These are phyloP conservation scores for Galerucella nymphaeae DNA, from an alignment of 2,888 invertebrate species.

Conservation along the genomic window DNA sequence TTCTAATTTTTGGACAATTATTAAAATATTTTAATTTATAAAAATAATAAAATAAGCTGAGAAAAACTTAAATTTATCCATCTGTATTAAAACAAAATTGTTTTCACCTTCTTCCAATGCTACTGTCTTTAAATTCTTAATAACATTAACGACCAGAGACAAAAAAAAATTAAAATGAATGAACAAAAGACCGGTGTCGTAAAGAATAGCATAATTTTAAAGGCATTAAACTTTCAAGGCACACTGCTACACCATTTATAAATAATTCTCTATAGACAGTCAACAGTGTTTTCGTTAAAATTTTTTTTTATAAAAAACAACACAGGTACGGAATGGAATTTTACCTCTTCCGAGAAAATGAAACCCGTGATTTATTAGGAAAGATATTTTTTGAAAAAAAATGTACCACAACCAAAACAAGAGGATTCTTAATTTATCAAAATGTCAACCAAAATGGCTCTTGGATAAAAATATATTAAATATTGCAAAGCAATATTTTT, in stretches of 20 bases:
- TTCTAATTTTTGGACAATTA: too few relatives aligned
- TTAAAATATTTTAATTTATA: too few relatives aligned
- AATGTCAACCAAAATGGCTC: too few relatives aligned
- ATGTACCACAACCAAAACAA: too few relatives aligned
- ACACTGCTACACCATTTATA: conserved; percentile 27
- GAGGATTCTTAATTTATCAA: too few relatives aligned
- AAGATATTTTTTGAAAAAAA: too few relatives aligned
- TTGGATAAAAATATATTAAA: too few relatives aligned
- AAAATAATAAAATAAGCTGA: too few relatives aligned
- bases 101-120: neutral
- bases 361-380: neutral
- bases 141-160: neutral
- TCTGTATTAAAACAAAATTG: conserved; percentile 4
- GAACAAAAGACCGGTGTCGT: conserved; percentile 5
- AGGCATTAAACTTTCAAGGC: conserved; percentile 44
- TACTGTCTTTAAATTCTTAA: neutral
- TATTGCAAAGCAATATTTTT: too few relatives aligned
- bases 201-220: conserved; percentile 1
- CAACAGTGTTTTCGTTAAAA: conserved; percentile 13
- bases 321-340: conserved; percentile 23
- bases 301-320: conserved; percentile 16
- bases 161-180: neutral
- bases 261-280: conserved; percentile 32
- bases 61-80: neutral
- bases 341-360: neutral